Percentiles rank a stretch among this genome's conserved stretches.
phyloP scores from a whole-genome alignment of 2,888 invertebrate species.

The Parasteatoda lunata region DNA sequence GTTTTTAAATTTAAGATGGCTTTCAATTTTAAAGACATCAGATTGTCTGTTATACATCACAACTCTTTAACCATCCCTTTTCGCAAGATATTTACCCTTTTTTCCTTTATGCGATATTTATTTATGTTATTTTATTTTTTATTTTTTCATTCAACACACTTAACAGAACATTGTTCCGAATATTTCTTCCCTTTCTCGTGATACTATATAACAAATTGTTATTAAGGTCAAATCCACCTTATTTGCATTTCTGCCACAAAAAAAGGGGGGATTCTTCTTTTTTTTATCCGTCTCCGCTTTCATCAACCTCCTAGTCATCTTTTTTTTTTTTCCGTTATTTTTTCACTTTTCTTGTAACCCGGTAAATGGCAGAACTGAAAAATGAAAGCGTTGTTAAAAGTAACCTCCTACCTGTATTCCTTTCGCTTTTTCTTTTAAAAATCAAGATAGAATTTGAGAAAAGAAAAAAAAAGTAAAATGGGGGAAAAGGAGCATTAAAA shows the following conservation, averaged over 20 bases:
- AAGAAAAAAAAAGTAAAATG: constrained; percentile 20
- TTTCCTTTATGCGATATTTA: constrained; percentile 14
- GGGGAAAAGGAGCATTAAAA: constrained; percentile 3
- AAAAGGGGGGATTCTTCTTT: too few species aligned
- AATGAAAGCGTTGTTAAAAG: constrained; percentile 65
- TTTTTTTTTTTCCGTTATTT: constrained; percentile 13
- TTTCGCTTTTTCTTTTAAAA: background rate
- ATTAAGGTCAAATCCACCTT: constrained; percentile 61
- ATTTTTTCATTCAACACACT: constrained; percentile 29
- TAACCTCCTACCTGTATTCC: constrained; percentile 62
- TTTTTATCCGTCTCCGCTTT: too few species aligned
- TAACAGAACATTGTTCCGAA: constrained; percentile 43
- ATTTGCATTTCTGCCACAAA: constrained; percentile 51
- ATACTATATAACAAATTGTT: constrained; percentile 66
- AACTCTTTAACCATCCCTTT: constrained; percentile 43
- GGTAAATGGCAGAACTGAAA: constrained; percentile 56
- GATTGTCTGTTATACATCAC: constrained; percentile 51
- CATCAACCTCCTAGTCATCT: background rate
- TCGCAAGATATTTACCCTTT: background rate
- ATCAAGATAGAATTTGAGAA: background rate
- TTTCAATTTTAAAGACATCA: constrained; percentile 32
- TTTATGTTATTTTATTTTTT: constrained; percentile 23
- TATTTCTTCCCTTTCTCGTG: constrained; percentile 23
- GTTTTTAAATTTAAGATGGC: background rate
- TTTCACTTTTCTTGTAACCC: constrained; percentile 23